Evolutionary conservation across 2,888 invertebrate genomes (phyloP), one percentile per base, ranked within the genome.

Genomic region (Trichopria drosophilae): DNA sequence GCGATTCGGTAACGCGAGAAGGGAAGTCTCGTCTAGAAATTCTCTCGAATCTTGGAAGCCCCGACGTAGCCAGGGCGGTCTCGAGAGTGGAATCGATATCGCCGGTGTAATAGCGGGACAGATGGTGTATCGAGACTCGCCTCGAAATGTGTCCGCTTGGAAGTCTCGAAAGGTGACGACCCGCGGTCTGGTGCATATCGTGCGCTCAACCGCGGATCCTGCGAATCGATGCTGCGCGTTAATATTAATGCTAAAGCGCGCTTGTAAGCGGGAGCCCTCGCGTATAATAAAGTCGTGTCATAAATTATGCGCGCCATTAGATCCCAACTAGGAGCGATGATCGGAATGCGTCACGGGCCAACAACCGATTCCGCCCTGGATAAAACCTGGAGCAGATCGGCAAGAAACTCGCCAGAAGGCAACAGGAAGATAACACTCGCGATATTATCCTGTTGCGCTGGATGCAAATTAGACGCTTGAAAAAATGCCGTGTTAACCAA

Each of bases 271-370:
- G 29, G 43, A 53, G 47, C 37, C 46, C 42, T 53, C 49, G 51
- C 44, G 62, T 60, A 65, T 66, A 66, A 67, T 64, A 65, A 64
- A 58, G 58, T 65, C 64, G 62, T 63, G 57, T 60, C 61, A 70
- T 68, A 71, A 69, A 71, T 71, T 68, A 69, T 68, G 64, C 68
- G 58, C 58, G 60, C 64, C 66, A 67, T 71, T 71, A 68, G 65
- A 67, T 61, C 61, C 61, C 64, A 63, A 68, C 66, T 65, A 59
- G 63, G 62, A 60, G 57, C 63, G 62, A 59, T 45, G 58, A 53
- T 47, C 54, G 56, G 59, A 61, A 67, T 65, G 64, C 65, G 67
- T 68, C 68, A 66, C 53, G 53, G 46, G 23, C 36, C 55, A 53
- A 57, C 58, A 55, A 52, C 58, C 57, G 66, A 66, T 64, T 59